A percentile compares a stretch with the other conserved stretches of the same genome.
Conservation (phyloP, 2,797 vertebrate genomes). For the Tokudaia muenninki region DNA sequence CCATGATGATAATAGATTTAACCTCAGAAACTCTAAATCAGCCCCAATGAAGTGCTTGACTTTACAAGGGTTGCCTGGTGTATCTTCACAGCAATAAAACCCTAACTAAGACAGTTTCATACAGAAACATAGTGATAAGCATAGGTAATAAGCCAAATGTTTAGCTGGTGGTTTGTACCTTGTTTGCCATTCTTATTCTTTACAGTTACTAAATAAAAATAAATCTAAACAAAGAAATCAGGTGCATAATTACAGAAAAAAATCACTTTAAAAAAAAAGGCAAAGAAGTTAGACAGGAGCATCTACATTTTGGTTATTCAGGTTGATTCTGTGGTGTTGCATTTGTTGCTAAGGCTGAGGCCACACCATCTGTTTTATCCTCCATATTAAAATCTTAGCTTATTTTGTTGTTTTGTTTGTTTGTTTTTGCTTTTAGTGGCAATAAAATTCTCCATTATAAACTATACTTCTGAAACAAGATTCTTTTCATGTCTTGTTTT, state of each 20-base stretch:
- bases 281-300: conserved; percentile 16
- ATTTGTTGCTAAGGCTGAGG: not conserved
- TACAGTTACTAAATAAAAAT: conserved; percentile 48
- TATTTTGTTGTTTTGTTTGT: not conserved
- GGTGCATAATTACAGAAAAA: not conserved
- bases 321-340: conserved; percentile 6
- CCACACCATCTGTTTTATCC: not conserved
- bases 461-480: not conserved
- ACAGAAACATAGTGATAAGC: not conserved
- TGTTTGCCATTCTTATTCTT: conserved; percentile 51
- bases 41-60: not conserved
- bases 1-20: not conserved
- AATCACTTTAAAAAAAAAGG: not conserved
- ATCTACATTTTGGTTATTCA: not conserved
- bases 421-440: conserved; percentile 10
- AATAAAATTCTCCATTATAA: not conserved
- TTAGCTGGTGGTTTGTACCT: not conserved
- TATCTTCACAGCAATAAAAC: not conserved
- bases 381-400: not conserved
- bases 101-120: not conserved
- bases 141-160: not conserved
- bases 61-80: not conserved
- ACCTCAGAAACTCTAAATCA: not conserved
- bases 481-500: not conserved
- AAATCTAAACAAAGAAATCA: conserved; percentile 54